A percentile compares a stretch with the other conserved stretches of the same genome.
phyloP scores from a whole-genome alignment of 2,888 invertebrate genomes.

The Mythimna lalbum region DNA sequence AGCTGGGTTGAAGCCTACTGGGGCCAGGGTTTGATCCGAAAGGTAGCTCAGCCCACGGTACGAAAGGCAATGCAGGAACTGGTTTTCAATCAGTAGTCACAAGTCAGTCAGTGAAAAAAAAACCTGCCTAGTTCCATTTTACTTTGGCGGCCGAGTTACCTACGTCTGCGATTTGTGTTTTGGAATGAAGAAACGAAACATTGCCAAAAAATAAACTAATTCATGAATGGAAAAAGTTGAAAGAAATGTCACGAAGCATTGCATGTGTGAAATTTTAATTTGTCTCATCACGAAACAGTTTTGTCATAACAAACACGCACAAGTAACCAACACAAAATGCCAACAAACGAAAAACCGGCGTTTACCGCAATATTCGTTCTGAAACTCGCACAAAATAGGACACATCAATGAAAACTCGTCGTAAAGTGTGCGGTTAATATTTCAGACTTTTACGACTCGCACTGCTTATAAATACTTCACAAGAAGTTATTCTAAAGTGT shows the following conservation, averaged over 20 bases:
- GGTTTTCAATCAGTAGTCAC: too few relatives aligned
- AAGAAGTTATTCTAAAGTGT: constrained; percentile 22
- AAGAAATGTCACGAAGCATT: not conserved
- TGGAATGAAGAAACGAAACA: not conserved
- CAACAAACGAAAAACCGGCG: constrained; percentile 26
- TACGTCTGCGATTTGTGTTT: too few relatives aligned
- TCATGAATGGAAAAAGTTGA: not conserved
- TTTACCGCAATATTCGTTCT: constrained; percentile 26
- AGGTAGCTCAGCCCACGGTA: too few relatives aligned
- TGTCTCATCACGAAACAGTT: not conserved
- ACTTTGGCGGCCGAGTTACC: too few relatives aligned
- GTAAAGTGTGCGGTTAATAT: constrained; percentile 36
- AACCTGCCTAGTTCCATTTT: too few relatives aligned
- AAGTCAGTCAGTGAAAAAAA: too few relatives aligned
- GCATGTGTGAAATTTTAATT: not conserved
- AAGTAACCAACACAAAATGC: constrained; percentile 1
- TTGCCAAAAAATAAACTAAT: not conserved
- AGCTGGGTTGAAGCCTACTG: too few relatives aligned
- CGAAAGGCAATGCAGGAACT: too few relatives aligned
- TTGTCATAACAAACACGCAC: not conserved
- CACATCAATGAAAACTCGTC: constrained; percentile 20
- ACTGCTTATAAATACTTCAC: constrained; percentile 37
- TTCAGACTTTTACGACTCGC: constrained; percentile 29
- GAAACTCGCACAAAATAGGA: constrained; percentile 24
- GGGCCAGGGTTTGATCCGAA: too few relatives aligned